These are phyloP conservation scores for Apis laboriosa DNA, from an alignment of 1,140 invertebrate genomes.

Conservation along the genomic window DNA sequence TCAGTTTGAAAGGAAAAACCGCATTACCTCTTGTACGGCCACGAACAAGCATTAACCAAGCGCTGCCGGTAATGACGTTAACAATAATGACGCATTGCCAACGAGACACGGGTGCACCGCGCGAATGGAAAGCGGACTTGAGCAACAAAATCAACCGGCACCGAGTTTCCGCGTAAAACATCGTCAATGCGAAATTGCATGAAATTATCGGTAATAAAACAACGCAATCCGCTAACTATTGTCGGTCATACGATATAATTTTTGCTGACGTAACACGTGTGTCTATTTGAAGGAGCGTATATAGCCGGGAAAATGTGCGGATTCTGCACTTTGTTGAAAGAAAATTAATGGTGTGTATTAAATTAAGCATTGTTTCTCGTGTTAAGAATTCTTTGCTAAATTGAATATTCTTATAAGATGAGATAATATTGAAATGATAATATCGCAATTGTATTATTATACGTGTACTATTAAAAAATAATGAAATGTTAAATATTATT, in stretches of 20 bases:
- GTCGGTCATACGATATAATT: conserved; percentile 35
- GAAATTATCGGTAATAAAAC: conserved; percentile 56
- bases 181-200: conserved; percentile 44
- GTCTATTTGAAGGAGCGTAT: neutral
- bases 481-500: too few relatives aligned
- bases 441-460: too few relatives aligned
- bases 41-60: conserved; percentile 19
- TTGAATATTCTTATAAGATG: neutral
- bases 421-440: too few relatives aligned
- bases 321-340: neutral
- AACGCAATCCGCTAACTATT: neutral
- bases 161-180: conserved; percentile 26
- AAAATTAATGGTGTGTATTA: neutral
- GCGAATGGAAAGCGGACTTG: conserved; percentile 51
- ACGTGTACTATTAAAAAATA: too few relatives aligned
- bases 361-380: neutral
- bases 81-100: conserved; percentile 45
- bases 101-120: neutral
- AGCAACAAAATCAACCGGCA: conserved; percentile 1
- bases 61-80: conserved; percentile 41
- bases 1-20: conserved; percentile 1
- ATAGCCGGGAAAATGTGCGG: neutral
- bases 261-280: conserved; percentile 36
- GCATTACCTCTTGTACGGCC: conserved; percentile 9
- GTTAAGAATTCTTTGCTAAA: neutral